Evolutionary conservation across 1,140 invertebrate species (phyloP).

Genomic region (Drosophila triauraria): DNA sequence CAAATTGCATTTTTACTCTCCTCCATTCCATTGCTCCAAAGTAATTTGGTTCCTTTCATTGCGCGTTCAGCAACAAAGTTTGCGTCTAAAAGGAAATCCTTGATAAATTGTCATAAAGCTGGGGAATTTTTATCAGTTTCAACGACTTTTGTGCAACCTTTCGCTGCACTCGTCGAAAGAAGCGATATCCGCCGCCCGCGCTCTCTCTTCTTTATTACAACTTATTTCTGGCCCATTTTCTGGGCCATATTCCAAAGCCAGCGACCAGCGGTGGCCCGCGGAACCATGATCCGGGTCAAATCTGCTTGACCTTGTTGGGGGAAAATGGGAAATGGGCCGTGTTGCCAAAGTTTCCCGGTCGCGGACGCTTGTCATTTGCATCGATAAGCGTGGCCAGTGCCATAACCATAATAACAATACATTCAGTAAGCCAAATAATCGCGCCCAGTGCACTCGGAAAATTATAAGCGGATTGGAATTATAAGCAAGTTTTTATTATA

Average conservation of each 20-base stretch:
- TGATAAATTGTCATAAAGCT: conserved; percentile 42
- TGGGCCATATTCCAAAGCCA: conserved; percentile 10
- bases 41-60: conserved; percentile 17
- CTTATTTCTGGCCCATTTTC: conserved; percentile 9
- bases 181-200: conserved; percentile 5
- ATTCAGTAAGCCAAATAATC: conserved; percentile 53
- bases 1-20: conserved; percentile 40
- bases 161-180: conserved; percentile 27
- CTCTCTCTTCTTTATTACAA: conserved; percentile 16
- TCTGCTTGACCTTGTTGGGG: conserved; percentile 8
- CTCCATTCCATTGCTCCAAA: conserved; percentile 14
- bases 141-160: conserved; percentile 33
- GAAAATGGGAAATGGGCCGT: conserved; percentile 17
- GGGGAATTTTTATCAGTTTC: conserved; percentile 33
- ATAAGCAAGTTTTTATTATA: background rate
- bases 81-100: conserved; percentile 29
- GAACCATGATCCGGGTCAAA: conserved; percentile 22
- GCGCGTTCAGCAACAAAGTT: conserved; percentile 35
- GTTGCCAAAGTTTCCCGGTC: conserved; percentile 36
- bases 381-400: conserved; percentile 50
- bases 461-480: background rate
- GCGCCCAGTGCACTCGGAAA: conserved; percentile 1
- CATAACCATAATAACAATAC: conserved; percentile 52
- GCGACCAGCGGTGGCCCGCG: conserved; percentile 17
- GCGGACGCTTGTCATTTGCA: conserved; percentile 51